Evolutionary conservation across 2,888 invertebrate genomes (phyloP).

Genomic region (Lasioglossum calceatum): DNA sequence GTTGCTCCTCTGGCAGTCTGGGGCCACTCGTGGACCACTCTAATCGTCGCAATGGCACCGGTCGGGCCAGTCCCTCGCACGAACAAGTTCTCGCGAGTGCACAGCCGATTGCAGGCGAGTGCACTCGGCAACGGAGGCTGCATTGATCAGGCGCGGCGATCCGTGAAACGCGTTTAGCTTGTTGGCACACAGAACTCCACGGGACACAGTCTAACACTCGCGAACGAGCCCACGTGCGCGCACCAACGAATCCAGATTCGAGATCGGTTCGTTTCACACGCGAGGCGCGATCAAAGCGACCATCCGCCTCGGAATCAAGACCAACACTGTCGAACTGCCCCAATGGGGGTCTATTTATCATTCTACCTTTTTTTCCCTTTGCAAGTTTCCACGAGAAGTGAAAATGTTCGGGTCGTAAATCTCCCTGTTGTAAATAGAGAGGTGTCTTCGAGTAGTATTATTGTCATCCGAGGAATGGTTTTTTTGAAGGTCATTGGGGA

Average conservation of each 20-base stretch:
- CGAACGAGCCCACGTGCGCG: conserved; percentile 46
- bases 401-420: not conserved
- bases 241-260: not conserved
- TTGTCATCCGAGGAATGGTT: not conserved
- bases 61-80: conserved; percentile 13
- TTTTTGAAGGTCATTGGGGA: no score
- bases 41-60: not conserved
- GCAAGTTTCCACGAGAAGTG: not conserved
- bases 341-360: not conserved
- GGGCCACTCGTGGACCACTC: not conserved
- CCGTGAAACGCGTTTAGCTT: conserved; percentile 84
- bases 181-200: conserved; percentile 83
- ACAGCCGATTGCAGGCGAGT: not conserved
- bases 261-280: conserved; percentile 36
- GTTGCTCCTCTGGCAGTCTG: not conserved
- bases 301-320: not conserved
- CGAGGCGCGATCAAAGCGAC: conserved; percentile 30
- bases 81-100: conserved; percentile 62
- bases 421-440: not conserved
- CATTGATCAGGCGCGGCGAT: conserved; percentile 83
- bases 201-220: conserved; percentile 71
- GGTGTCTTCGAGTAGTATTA: not conserved
- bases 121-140: conserved; percentile 50
- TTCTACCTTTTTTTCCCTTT: not conserved
- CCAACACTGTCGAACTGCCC: not conserved